phyloP scores from a whole-genome alignment of 2,888 invertebrate genomes.

The Melieria crassipennis region DNA sequence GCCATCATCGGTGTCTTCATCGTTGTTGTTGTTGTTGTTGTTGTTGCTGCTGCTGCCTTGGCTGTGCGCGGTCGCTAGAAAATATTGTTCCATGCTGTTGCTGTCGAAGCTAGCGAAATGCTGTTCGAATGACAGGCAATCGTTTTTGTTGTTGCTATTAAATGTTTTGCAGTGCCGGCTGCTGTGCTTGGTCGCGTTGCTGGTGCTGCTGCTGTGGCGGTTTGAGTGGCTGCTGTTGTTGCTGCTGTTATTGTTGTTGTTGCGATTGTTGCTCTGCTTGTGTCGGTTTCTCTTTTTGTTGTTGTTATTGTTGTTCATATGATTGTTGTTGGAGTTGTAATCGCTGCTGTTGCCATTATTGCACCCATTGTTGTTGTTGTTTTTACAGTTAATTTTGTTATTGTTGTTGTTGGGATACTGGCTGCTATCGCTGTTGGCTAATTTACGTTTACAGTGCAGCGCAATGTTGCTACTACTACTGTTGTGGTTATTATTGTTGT shows the following conservation, averaged over 20 bases:
- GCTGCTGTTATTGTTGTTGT: constrained; percentile 16
- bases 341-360: constrained; percentile 18
- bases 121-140: not conserved
- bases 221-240: constrained; percentile 5
- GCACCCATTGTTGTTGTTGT: no score
- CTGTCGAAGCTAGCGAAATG: not conserved
- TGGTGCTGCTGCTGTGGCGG: not conserved
- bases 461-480: no score
- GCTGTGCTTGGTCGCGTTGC: not conserved
- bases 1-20: constrained; percentile 36
- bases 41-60: constrained; percentile 38
- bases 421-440: no score
- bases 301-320: not conserved
- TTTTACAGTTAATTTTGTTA: no score
- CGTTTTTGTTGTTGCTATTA: not conserved
- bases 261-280: not conserved
- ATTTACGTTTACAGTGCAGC: no score
- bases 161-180: not conserved
- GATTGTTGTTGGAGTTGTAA: constrained; percentile 24
- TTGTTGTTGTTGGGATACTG: no score
- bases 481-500: constrained; percentile 27
- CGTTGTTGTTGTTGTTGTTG: constrained; percentile 11
- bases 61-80: no score
- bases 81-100: constrained; percentile 28
- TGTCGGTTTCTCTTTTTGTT: not conserved